phyloP scores from a whole-genome alignment of 2,113 vertebrate species.

The Ceyx margarethae region DNA sequence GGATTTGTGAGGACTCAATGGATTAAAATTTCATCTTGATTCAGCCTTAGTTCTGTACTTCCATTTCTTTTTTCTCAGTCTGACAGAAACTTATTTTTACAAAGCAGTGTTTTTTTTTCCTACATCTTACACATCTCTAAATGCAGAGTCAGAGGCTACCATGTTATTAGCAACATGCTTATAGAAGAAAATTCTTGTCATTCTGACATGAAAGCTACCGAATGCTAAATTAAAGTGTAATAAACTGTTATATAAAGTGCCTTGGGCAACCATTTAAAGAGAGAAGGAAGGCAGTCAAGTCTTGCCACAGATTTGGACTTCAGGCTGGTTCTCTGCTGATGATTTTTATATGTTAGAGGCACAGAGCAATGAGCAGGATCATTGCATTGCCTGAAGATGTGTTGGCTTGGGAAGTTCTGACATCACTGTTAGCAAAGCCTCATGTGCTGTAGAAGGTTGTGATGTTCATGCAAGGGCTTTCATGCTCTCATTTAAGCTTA shows the following conservation, averaged over 20 bases:
- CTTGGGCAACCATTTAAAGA: not conserved
- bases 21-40: not conserved
- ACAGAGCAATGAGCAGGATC: not conserved
- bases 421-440: not conserved
- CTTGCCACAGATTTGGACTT: not conserved
- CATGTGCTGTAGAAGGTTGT: not conserved
- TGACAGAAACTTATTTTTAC: not conserved
- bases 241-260: not conserved
- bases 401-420: not conserved
- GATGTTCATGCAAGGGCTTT: constrained; percentile 1
- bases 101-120: accelerated
- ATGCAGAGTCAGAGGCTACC: not conserved
- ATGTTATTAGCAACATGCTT: accelerated
- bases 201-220: not conserved
- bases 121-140: not conserved
- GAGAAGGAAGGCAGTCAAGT: not conserved
- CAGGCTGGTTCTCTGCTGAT: not conserved
- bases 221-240: not conserved
- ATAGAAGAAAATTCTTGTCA: not conserved
- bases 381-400: not conserved
- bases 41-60: not conserved
- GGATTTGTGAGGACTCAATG: not conserved
- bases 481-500: constrained; percentile 4
- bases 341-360: not conserved
- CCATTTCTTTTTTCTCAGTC: not conserved